Percentiles rank a stretch among this genome's conserved stretches.
phyloP scores from a whole-genome alignment of 2,888 invertebrate genomes.

The Pachydiplax longipennis region DNA sequence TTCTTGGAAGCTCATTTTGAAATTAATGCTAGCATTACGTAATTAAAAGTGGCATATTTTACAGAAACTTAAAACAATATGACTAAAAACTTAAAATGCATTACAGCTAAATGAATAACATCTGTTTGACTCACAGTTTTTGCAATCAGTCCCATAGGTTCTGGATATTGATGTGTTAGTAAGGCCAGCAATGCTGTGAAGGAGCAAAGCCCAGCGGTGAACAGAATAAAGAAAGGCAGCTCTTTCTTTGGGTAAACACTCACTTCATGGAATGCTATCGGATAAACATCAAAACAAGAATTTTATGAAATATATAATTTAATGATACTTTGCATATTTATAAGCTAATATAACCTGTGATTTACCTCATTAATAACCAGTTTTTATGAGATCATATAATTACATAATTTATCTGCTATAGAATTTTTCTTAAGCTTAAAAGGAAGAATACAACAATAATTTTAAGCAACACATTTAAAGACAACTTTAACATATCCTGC shows the following conservation, averaged over 20 bases:
- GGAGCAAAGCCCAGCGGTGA: slow-evolving; percentile 91
- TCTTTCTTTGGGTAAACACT: slow-evolving; percentile 94
- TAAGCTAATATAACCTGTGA: neutral
- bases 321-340: neutral
- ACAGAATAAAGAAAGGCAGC: slow-evolving; percentile 88
- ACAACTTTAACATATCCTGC: too few relatives aligned
- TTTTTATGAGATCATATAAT: neutral
- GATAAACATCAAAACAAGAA: slow-evolving; percentile 44
- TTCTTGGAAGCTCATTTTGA: neutral
- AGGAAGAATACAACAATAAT: too few relatives aligned
- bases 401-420: too few relatives aligned
- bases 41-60: too few relatives aligned
- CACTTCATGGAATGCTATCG: slow-evolving; percentile 80
- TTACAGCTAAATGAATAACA: too few relatives aligned
- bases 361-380: neutral
- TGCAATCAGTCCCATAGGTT: slow-evolving; percentile 84
- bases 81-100: too few relatives aligned
- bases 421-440: too few relatives aligned
- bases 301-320: neutral
- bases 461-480: too few relatives aligned
- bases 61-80: too few relatives aligned
- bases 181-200: slow-evolving; percentile 87
- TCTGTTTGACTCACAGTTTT: slow-evolving; percentile 65
- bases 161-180: slow-evolving; percentile 90
- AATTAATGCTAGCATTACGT: too few relatives aligned